phyloP scores from a whole-genome alignment of 2,797 vertebrate genomes.

The Clamator glandarius region DNA sequence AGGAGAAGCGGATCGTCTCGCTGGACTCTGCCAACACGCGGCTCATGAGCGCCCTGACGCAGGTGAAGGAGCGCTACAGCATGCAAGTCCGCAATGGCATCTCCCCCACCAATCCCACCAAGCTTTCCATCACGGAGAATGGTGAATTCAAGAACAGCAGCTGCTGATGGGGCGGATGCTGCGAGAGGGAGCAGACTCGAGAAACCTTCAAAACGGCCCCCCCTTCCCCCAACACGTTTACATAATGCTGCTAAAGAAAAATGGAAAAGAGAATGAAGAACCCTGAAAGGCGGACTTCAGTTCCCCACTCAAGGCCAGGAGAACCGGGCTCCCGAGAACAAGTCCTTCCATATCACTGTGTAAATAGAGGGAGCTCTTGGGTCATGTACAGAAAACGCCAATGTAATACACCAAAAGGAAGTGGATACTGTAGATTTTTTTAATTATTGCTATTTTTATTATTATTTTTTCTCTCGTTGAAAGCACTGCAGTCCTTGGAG shows the following conservation, averaged over 20 bases:
- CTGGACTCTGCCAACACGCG: conserved; percentile 94
- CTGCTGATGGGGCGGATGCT: conserved; percentile 80
- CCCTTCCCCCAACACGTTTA: conserved; percentile 47
- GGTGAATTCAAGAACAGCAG: conserved; percentile 99
- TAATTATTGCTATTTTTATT: conserved; percentile 83
- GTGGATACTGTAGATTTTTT: conserved; percentile 83
- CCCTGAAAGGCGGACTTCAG: conserved; percentile 41
- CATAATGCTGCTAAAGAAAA: conserved; percentile 68
- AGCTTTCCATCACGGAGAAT: conserved; percentile 98
- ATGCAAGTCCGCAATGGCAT: conserved; percentile 89
- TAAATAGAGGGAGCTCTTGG: conserved; percentile 77
- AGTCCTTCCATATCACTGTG: conserved; percentile 69
- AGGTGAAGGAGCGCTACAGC: conserved; percentile 97
- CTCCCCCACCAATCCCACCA: conserved; percentile 92
- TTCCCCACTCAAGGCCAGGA: conserved; percentile 66
- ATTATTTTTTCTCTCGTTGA: conserved; percentile 73
- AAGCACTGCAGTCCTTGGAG: conserved; percentile 76
- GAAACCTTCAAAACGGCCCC: not conserved
- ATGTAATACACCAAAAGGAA: conserved; percentile 82
- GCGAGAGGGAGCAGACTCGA: not conserved
- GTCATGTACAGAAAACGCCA: conserved; percentile 80
- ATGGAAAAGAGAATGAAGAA: not conserved
- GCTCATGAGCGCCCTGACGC: conserved; percentile 93
- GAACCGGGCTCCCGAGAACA: conserved; percentile 25
- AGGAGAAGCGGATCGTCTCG: conserved; percentile 94